These are phyloP conservation scores for Nestor notabilis DNA, from an alignment of 2,113 vertebrate genomes.

Conservation along the genomic window DNA sequence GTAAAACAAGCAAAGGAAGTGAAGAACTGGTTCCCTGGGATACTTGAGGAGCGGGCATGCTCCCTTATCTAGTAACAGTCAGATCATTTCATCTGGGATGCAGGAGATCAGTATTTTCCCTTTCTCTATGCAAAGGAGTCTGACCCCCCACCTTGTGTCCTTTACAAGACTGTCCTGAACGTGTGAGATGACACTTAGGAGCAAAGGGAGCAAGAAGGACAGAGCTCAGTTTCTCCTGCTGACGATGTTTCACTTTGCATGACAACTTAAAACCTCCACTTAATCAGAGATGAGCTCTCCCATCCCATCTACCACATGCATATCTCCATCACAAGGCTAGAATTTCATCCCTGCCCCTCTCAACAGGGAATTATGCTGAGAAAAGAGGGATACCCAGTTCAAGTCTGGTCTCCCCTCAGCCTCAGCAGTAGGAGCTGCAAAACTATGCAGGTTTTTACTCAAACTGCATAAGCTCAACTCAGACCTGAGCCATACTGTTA, in stretches of 20 bases:
- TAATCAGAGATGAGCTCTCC: background rate
- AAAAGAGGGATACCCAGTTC: background rate
- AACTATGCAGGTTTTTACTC: background rate
- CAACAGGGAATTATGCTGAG: accelerated
- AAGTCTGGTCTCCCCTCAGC: background rate
- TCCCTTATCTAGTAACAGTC: background rate
- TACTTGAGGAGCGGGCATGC: background rate
- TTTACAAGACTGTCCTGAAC: background rate
- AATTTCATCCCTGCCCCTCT: background rate
- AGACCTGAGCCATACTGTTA: background rate
- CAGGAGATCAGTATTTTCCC: conserved; percentile 3
- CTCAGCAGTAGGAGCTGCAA: background rate
- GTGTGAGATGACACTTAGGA: background rate
- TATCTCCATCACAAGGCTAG: background rate
- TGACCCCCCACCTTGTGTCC: conserved; percentile 20
- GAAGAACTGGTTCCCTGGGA: background rate
- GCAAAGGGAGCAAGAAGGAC: background rate
- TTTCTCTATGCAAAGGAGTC: conserved; percentile 25
- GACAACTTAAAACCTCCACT: conserved; percentile 12
- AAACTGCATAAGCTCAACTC: background rate
- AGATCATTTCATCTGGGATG: background rate
- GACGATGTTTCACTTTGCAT: background rate
- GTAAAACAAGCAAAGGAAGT: background rate
- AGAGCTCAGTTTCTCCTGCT: conserved; percentile 45
- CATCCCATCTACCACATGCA: accelerated